A percentile compares a stretch with the other conserved stretches of the same genome.
These are phyloP conservation scores for Operophtera brumata DNA, from an alignment of 2,888 invertebrate genomes.

Conservation along the genomic window DNA sequence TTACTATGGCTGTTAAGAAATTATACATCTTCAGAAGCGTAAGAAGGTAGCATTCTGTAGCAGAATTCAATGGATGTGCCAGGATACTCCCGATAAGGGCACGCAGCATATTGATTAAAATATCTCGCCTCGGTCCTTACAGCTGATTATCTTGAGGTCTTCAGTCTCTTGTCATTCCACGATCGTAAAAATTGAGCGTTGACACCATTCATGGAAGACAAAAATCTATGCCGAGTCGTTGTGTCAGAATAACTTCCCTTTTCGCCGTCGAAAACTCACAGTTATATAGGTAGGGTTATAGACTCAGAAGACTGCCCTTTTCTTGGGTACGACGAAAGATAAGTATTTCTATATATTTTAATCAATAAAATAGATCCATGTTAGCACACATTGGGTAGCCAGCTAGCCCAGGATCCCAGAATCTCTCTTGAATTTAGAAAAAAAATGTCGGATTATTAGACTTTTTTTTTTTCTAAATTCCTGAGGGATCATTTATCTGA, in stretches of 20 bases:
- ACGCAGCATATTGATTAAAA: slow-evolving; percentile 14
- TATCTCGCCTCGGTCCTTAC: slow-evolving; percentile 9
- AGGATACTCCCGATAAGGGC: slow-evolving; percentile 3
- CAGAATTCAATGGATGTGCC: slow-evolving; percentile 3
- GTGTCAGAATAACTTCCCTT: not conserved
- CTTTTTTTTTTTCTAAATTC: too few species aligned
- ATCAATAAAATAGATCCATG: too few species aligned
- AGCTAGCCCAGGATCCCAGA: too few species aligned
- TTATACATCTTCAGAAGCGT: too few species aligned
- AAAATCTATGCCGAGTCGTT: not conserved
- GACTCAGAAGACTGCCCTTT: too few species aligned
- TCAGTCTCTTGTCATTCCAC: slow-evolving; percentile 12
- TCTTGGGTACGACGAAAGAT: too few species aligned
- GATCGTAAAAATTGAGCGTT: not conserved
- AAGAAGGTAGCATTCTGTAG: not conserved
- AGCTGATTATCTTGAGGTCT: slow-evolving; percentile 13
- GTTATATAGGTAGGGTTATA: not conserved
- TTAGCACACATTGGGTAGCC: too few species aligned
- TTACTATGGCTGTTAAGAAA: too few species aligned
- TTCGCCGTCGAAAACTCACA: not conserved
- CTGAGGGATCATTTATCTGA: not conserved
- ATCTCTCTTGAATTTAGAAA: too few species aligned
- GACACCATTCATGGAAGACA: not conserved
- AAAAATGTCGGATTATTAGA: too few species aligned
- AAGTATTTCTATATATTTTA: too few species aligned